phyloP scores from a whole-genome alignment of 2,888 invertebrate species.

The Yponomeuta evonymella region DNA sequence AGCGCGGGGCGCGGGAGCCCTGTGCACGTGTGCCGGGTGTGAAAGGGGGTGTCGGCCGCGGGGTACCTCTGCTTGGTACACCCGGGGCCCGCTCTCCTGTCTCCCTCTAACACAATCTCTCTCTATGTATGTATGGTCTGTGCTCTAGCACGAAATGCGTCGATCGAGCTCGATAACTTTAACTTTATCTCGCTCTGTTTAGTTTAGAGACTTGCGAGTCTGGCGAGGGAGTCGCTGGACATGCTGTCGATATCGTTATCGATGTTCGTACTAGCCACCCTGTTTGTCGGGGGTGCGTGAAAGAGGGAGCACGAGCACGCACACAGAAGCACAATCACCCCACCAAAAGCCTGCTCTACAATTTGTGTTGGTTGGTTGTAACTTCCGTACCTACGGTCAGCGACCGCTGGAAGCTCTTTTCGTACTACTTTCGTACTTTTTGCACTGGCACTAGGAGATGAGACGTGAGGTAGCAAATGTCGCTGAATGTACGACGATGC shows the following conservation, averaged over 20 bases:
- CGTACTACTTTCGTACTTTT: no score
- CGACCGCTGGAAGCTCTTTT: background rate
- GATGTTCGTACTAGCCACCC: background rate
- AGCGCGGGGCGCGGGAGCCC: background rate
- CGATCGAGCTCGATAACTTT: no score
- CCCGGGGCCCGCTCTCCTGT: background rate
- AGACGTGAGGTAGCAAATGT: no score
- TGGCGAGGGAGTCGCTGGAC: no score
- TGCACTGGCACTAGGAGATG: no score
- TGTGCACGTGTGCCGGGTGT: background rate
- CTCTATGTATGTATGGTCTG: no score
- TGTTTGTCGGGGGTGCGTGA: background rate
- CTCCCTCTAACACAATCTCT: no score
- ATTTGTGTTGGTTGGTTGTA: no score
- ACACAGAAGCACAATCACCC: background rate
- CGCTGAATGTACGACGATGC: no score
- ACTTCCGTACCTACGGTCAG: background rate
- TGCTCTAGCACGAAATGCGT: no score
- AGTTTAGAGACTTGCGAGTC: no score
- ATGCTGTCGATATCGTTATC: background rate
- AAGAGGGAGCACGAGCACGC: background rate
- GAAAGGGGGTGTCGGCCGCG: constrained; percentile 23
- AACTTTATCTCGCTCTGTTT: no score
- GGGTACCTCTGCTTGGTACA: constrained; percentile 24
- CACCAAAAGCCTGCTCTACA: background rate